Conservation (phyloP, 92 coral and sea anemone species). For the Paramuricea clavata region DNA sequence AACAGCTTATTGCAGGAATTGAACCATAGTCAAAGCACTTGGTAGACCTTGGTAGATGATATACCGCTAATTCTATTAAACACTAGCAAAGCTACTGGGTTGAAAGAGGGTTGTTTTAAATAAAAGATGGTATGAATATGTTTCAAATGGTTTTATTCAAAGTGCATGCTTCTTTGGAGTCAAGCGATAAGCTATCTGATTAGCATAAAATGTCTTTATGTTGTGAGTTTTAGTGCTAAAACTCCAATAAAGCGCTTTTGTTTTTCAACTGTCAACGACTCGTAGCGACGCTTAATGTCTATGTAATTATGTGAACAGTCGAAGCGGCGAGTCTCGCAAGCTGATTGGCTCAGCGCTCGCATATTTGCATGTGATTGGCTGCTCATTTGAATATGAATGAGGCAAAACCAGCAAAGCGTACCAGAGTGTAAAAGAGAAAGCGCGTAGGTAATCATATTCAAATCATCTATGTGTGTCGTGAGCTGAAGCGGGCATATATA, state of each 20-base stretch:
- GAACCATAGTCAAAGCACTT: too few relatives aligned
- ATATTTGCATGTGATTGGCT: constrained; percentile 31
- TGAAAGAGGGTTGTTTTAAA: too few relatives aligned
- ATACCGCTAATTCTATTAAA: too few relatives aligned
- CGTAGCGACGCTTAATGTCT: background rate
- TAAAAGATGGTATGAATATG: background rate
- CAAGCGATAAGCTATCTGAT: background rate
- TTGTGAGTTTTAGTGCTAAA: constrained; percentile 14
- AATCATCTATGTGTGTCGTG: constrained; percentile 18
- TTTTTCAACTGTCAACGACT: constrained; percentile 19
- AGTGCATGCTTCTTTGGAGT: background rate
- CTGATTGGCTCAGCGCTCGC: constrained; percentile 35
- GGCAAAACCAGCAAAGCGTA: constrained; percentile 35
- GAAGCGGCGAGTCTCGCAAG: background rate
- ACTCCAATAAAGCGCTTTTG: constrained; percentile 12
- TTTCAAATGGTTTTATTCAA: background rate
- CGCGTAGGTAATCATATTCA: background rate
- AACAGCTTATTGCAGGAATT: too few relatives aligned
- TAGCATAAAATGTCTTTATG: background rate
- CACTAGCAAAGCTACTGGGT: too few relatives aligned
- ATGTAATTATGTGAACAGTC: background rate
- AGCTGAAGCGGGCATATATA: background rate
- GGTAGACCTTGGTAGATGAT: too few relatives aligned
- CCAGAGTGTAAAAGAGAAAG: background rate
- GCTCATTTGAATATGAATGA: constrained; percentile 10